Conservation (phyloP, 2,888 invertebrate species). For the Callinectes sapidus region DNA sequence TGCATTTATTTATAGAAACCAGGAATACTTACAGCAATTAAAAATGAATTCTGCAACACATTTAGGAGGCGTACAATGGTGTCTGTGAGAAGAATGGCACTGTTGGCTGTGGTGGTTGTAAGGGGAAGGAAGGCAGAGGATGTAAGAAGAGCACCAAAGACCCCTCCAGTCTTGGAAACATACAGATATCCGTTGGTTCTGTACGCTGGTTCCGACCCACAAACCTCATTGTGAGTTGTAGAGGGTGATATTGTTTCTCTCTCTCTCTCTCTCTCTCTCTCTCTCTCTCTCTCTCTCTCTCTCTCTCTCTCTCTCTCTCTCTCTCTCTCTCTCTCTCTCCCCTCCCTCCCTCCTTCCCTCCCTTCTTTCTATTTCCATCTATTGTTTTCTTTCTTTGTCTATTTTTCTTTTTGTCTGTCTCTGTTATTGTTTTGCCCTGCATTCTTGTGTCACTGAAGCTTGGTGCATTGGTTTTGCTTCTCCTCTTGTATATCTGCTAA, state of each 20-base stretch:
- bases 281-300: too few relatives aligned
- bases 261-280: too few relatives aligned
- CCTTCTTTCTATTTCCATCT: too few relatives aligned
- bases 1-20: neutral
- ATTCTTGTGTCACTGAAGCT: neutral
- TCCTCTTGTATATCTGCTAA: too few relatives aligned
- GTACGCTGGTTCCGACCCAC: constrained; percentile 45
- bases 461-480: neutral
- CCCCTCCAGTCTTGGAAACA: neutral
- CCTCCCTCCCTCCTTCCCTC: too few relatives aligned
- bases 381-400: too few relatives aligned
- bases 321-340: neutral
- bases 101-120: constrained; percentile 43
- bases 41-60: neutral
- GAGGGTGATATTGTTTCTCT: too few relatives aligned
- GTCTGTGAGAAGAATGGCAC: constrained; percentile 52
- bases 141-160: neutral
- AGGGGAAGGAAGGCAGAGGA: constrained; percentile 8
- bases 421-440: too few relatives aligned
- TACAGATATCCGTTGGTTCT: neutral
- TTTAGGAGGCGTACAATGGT: constrained; percentile 65
- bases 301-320: neutral
- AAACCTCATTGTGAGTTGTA: neutral
- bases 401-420: too few relatives aligned
- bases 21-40: neutral